Base-by-base conservation (phyloP, 1,140 invertebrate genomes). In the Propsilocerus akamusi region DNA sequence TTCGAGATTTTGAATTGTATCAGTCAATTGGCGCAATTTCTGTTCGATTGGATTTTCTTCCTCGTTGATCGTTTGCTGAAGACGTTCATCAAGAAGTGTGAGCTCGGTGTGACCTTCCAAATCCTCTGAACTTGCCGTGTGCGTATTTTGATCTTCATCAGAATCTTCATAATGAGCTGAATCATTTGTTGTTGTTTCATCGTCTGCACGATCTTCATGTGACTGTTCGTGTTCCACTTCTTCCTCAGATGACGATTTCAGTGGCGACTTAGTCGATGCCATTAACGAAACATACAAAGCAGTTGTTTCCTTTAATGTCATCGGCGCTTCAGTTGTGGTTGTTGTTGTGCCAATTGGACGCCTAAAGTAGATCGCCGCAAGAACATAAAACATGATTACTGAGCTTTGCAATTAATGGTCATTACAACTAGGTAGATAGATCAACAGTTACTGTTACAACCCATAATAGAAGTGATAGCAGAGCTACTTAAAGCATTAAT, bases 1-100 rank as follows among this genome's bases (percentile, higher is more conserved):
- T 24, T 59, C 55, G 54, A 61, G 56, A 49, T 65, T 65, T 55
- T 65, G 60, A 48, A 65, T 58, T 50, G 63, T 60, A 51, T 65
- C 60, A 7, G 63, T 61, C 23, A 65, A 64, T 50, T 65, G 58
- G 57, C 64, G 63, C 12, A 65, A 52, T 32, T 62, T 58, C 53
- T 64, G 60, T 54, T 65, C 63, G 28, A 65, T 61, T 30, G 59
- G 57, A 11, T 60, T 59, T 20, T 57, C 55, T 28, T 65, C 63
- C 12, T 61, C 12, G n/a, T 46, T 50, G 22, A 41, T 12, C 28
- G 6, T 20, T 34, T 26, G 17, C 30, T 34, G 22, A n/a, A n/a
- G n/a, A 5, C 26, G 20, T 14, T 25, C 28, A 49, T 26, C 28
- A 3, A 26, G 12, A 30, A n/a, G 20, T 24, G 25, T 24, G 23